Base-by-base conservation (phyloP, 2,888 invertebrate species). In the Dasypolia templi region DNA sequence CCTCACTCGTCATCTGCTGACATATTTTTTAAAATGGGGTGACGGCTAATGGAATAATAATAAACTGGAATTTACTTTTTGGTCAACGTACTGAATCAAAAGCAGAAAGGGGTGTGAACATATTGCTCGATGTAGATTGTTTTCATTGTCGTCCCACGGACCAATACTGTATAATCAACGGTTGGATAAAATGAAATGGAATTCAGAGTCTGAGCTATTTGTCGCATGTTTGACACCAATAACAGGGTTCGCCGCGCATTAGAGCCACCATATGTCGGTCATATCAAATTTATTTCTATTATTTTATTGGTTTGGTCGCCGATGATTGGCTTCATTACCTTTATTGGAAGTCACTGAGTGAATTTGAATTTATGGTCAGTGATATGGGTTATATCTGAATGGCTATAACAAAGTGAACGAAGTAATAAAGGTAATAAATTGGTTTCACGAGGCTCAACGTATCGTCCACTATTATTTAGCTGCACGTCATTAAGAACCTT, bases 211-310 rank as follows among this genome's bases (percentile, higher is more conserved):
- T 92, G 93, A 95, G 94, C 93, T 95, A 94, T 95, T 94, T 95
- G 94, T 96, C 96, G 96, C 96, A 96, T 96, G 96, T 95, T 96
- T 95, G 96, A 94, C 95, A 94, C 95, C 96, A 96, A 96, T 96
- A 95, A 96, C 96, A 94, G 96, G 96, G 95, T 94, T 94, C 92
- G 92, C 90, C 91, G 92, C 93, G 94, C 95, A 94, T 95, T 94
- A 95, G 90, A 91, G 92, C 94, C 93, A 90, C 96, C 96, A 96
- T 96, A 96, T 96, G 96, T 95, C 95, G 95, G 94, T 95, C 95
- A 95, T 96, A 96, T 96, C 96, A 95, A 96, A 95, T 96, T 95
- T 95, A 96, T 95, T 96, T 95, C 95, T 95, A 95, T 96, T 96
- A 96, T 96, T 95, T 95, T 95, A 95, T 96, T 96, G 94, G 94